phyloP scores from a whole-genome alignment of 1,140 invertebrate genomes.

The Cephus cinctus region DNA sequence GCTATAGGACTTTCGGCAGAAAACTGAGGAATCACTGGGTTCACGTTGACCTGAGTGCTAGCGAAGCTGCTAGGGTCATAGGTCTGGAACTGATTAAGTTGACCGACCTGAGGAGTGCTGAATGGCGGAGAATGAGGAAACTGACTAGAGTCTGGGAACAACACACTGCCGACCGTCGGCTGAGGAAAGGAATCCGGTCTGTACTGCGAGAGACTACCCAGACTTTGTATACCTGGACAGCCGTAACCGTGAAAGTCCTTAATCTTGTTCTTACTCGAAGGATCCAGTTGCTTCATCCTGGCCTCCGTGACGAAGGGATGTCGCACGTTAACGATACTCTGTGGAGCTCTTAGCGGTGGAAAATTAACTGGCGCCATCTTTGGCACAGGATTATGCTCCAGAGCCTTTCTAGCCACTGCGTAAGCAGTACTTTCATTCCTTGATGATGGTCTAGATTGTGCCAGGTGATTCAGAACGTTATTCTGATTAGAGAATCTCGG shows the following conservation, averaged over 20 bases:
- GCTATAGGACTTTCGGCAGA: slow-evolving; percentile 35
- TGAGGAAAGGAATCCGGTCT: slow-evolving; percentile 34
- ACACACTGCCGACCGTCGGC: slow-evolving; percentile 28
- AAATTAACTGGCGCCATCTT: slow-evolving; percentile 38
- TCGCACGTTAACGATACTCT: slow-evolving; percentile 40
- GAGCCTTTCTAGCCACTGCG: slow-evolving; percentile 21
- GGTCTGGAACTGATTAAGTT: slow-evolving; percentile 38
- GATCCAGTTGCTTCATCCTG: slow-evolving; percentile 13
- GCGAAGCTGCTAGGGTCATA: slow-evolving; percentile 37
- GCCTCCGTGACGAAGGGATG: slow-evolving; percentile 38
- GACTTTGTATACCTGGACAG: slow-evolving; percentile 26
- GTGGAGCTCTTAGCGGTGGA: slow-evolving; percentile 37
- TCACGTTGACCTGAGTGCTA: slow-evolving; percentile 33
- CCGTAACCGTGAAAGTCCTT: slow-evolving; percentile 27
- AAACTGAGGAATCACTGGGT: slow-evolving; percentile 37
- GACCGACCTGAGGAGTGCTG: slow-evolving; percentile 28
- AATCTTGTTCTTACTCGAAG: slow-evolving; percentile 24
- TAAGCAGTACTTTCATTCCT: slow-evolving; percentile 22
- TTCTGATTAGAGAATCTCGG: slow-evolving; percentile 19
- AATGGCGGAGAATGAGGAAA: slow-evolving; percentile 37
- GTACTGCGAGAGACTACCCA: slow-evolving; percentile 32
- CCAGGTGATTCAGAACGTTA: slow-evolving; percentile 7
- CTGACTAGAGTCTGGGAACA: slow-evolving; percentile 36
- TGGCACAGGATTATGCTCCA: slow-evolving; percentile 25
- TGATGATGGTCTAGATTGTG: slow-evolving; percentile 12